phyloP scores from a whole-genome alignment of 2,113 vertebrate species.

The Clarias gariepinus region DNA sequence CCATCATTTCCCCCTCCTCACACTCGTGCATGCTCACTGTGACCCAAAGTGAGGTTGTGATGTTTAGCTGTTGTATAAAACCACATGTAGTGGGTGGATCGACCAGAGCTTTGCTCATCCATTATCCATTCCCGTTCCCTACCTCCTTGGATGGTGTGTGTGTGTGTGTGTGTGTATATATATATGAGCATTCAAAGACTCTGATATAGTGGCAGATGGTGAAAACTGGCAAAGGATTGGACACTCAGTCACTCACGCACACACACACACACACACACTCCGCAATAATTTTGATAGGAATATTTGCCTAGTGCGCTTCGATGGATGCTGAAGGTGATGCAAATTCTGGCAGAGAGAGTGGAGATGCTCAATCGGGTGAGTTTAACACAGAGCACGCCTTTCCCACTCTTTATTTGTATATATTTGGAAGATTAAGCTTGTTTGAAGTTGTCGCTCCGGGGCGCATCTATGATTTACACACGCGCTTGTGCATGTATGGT shows the following conservation, averaged over 20 bases:
- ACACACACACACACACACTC: neutral
- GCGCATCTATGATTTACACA: too few species aligned
- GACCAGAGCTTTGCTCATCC: neutral
- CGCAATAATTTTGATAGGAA: neutral
- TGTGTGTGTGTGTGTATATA: neutral
- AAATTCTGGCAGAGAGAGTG: conserved; percentile 26
- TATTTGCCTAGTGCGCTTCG: neutral
- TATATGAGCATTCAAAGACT: neutral
- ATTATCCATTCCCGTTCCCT: neutral
- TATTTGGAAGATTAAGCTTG: neutral
- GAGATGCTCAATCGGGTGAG: conserved; percentile 46
- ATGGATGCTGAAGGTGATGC: conserved; percentile 47
- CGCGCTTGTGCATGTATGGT: neutral
- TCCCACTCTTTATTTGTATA: neutral
- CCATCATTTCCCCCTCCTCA: neutral
- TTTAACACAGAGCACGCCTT: neutral
- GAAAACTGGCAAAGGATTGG: neutral
- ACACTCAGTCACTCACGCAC: neutral
- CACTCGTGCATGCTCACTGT: neutral
- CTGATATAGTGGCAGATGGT: conserved; percentile 6
- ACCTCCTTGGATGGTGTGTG: neutral
- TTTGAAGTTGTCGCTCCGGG: neutral
- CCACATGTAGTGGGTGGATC: conserved; percentile 22
- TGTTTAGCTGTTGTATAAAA: conserved; percentile 25
- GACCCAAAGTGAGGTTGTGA: neutral